Evolutionary conservation across 2,888 invertebrate species (phyloP), one percentile per base, ranked within the genome.

Genomic region (Agrenia bidenticulata): DNA sequence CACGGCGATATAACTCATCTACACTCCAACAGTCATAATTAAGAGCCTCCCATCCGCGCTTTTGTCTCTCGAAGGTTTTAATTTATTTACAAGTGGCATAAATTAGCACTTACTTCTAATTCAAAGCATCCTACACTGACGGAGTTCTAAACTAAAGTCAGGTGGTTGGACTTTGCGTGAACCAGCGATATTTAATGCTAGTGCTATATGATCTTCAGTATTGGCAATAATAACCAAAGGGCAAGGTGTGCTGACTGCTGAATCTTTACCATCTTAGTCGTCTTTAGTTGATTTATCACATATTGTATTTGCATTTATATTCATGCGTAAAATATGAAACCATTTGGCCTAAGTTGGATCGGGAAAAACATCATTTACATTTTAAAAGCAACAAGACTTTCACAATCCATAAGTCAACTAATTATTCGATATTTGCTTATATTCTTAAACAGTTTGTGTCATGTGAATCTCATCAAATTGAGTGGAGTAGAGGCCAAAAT

Each of bases 81-180:
- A 61, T 57, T 61, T 57, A 61, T 57, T 27, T 42, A 23, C 61
- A 62, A 66, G 56, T 66, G 50, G 66, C 45, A 66, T 62, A 66
- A 57, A 62, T 66, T 63, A 63, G 53, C 63, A 66, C 66, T 60
- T 66, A 42, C 32, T 32, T 32, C 32, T 32, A 32, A 32, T 32
- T 32, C 32, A 32, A 32, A 32, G 4, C 32, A 32, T 32, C 32
- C 32, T 32, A 32, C 32, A 32, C 32, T 4, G 32, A 32, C 32
- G 32, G 32, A 32, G 11, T 11, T n/a, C n/a, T n/a, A n/a, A n/a
- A n/a, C n/a, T n/a, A n/a, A n/a, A n/a, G n/a, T n/a, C n/a, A n/a
- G n/a, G n/a, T n/a, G n/a, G n/a, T n/a, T n/a, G n/a, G n/a, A n/a
- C n/a, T n/a, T n/a, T n/a, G n/a, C n/a, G n/a, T n/a, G n/a, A n/a